Conservation (phyloP, 2,113 vertebrate species). For the Ciconia stormi region DNA sequence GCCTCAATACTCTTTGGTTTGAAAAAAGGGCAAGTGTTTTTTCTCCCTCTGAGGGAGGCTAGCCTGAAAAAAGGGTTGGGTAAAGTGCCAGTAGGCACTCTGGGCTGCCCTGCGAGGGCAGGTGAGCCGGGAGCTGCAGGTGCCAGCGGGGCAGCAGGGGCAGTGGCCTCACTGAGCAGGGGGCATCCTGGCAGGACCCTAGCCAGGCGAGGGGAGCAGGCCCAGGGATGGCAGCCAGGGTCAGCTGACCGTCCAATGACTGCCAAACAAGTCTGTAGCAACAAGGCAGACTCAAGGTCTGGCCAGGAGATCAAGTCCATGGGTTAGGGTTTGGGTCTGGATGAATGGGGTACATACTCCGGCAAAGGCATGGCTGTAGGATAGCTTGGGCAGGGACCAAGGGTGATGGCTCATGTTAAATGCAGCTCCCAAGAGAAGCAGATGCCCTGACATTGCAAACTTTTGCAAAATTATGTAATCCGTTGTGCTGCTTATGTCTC, state of each 20-base stretch:
- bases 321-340: background rate
- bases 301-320: background rate
- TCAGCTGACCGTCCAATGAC: fast-evolving
- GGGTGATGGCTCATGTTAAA: background rate
- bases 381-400: background rate
- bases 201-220: background rate
- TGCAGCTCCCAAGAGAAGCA: background rate
- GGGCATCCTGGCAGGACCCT: background rate
- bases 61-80: background rate
- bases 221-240: background rate
- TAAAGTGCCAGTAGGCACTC: background rate
- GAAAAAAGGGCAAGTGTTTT: background rate
- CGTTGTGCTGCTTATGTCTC: background rate
- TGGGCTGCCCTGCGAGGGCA: background rate
- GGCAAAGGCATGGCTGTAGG: background rate
- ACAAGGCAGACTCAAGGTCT: background rate
- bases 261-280: background rate
- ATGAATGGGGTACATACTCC: background rate
- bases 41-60: background rate
- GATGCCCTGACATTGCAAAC: background rate
- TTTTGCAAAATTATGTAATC: background rate
- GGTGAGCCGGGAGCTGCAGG: fast-evolving
- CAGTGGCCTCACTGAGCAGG: background rate
- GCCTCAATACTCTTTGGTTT: background rate
- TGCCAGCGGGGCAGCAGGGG: background rate